Base-by-base conservation (phyloP, 2,797 vertebrate genomes). In the Pipistrellus pygmaeus region DNA sequence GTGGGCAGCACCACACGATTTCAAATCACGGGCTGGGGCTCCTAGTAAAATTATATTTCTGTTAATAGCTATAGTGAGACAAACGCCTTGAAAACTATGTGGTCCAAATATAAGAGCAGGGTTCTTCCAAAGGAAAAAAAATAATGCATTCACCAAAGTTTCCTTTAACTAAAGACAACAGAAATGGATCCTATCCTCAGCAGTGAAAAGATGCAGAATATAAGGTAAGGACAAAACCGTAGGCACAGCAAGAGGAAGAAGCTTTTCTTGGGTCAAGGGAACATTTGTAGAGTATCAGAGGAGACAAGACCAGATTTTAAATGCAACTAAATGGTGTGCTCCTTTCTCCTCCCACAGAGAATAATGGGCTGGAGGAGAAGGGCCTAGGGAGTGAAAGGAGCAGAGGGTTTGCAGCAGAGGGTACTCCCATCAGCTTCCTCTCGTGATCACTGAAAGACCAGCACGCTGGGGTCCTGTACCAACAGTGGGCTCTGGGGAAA, bases 41-140 rank as follows among this genome's bases (percentile, higher is more conserved):
- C 20, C 53, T 55, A 23, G 20, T 86, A 92, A 93, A 89, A 89
- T 92, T 91, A 89, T 55, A 86, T 80, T 80, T 91, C 60, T 92
- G 55, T 81, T 93, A 96, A 73, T 91, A 95, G 41, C 62, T 48
- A 73, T 12, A 85, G 48, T 85, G 85, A 92, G 73, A 62, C 13
- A 86, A 83, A 46, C 38, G 30, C 55, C 85, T 80, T 91, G 23
- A 95, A 95, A 95, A 46, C 62, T 57, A 38, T 51, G 12, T 46
- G 20, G 8, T 75, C 88, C 46, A 85, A 62, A 5, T 88, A 5
- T 8, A 80, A 69, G 27, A 90, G 7, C 23, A 69, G 75, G 17
- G 20, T 75, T 71, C 6, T 94, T 27, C 62, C 44, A 80, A 8
- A 20, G 3, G 14, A 20, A 76, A 84, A 91, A 87, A 89, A 78